Evolutionary conservation across 2,113 vertebrate genomes (phyloP).

Genomic region (Perca fluviatilis): DNA sequence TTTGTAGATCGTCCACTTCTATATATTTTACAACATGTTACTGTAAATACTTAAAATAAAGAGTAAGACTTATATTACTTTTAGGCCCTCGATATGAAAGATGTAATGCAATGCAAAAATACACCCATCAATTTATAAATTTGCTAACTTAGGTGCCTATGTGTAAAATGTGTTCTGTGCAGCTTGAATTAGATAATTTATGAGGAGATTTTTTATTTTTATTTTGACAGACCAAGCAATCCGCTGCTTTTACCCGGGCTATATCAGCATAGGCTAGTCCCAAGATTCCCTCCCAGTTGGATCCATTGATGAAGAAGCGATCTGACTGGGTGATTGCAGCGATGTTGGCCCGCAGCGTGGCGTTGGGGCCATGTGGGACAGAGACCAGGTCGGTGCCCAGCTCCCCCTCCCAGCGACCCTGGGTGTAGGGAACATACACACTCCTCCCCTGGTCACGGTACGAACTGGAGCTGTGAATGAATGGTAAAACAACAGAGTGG

Average conservation of each 20-base stretch:
- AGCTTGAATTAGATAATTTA: neutral
- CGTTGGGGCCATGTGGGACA: constrained; percentile 94
- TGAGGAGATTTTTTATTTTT: neutral
- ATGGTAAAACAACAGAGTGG: neutral
- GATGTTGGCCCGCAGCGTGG: constrained; percentile 95
- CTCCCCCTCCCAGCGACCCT: constrained; percentile 98
- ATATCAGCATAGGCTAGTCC: constrained; percentile 97
- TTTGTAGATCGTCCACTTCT: no score
- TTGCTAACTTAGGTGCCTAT: neutral
- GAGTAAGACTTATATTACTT: neutral
- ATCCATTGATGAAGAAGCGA: constrained; percentile 99
- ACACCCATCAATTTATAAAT: neutral
- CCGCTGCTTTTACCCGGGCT: constrained; percentile 87
- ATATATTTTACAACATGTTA: neutral
- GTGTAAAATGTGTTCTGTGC: neutral
- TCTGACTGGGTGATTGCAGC: constrained; percentile 97
- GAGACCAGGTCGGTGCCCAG: constrained; percentile 96
- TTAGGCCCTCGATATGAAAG: neutral
- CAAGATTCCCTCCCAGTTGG: constrained; percentile 99
- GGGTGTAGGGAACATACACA: constrained; percentile 97
- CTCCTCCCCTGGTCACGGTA: constrained; percentile 92
- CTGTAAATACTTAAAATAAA: no score
- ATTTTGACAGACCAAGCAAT: fast-evolving
- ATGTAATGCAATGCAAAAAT: neutral
- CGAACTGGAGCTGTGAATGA: constrained; percentile 89